Percentiles rank a stretch among this genome's conserved stretches.
Conservation (phyloP, 1,140 invertebrate species). For the Cotesia chilonis region DNA sequence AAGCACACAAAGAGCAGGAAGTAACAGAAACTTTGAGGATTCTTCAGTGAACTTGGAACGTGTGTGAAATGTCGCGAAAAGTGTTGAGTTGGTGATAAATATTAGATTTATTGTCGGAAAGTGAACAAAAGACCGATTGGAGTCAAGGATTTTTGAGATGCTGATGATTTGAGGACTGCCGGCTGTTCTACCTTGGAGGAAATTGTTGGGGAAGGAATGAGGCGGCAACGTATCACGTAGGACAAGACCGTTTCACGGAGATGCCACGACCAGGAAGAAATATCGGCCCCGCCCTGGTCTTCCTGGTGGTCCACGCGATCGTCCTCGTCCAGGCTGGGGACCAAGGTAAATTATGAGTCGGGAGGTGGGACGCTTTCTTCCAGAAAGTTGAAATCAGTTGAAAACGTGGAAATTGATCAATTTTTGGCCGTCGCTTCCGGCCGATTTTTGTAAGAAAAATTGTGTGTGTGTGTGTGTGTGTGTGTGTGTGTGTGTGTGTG, state of each 20-base stretch:
- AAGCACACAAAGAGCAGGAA: conserved; percentile 8
- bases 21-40: neutral
- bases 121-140: neutral
- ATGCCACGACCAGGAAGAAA: conserved; percentile 26
- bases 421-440: too few relatives aligned
- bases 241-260: conserved; percentile 25
- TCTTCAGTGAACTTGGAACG: neutral
- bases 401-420: too few relatives aligned
- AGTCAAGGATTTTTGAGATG: too few relatives aligned
- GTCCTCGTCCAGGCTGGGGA: conserved; percentile 33
- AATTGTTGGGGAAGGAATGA: conserved; percentile 5
- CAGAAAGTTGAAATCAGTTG: too few relatives aligned
- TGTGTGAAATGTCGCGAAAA: conserved; percentile 7
- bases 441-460: neutral
- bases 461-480: too few relatives aligned
- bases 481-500: too few relatives aligned
- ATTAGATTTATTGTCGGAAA: neutral
- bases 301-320: conserved; percentile 30
- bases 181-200: too few relatives aligned
- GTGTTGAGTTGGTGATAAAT: conserved; percentile 7
- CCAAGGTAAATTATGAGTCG: conserved; percentile 34
- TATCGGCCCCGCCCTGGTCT: conserved; percentile 32
- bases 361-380: too few relatives aligned
- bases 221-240: conserved; percentile 29
- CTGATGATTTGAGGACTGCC: too few relatives aligned